Base-by-base conservation (phyloP, 2,797 vertebrate species). In the Catamblyrhynchus diadema region DNA sequence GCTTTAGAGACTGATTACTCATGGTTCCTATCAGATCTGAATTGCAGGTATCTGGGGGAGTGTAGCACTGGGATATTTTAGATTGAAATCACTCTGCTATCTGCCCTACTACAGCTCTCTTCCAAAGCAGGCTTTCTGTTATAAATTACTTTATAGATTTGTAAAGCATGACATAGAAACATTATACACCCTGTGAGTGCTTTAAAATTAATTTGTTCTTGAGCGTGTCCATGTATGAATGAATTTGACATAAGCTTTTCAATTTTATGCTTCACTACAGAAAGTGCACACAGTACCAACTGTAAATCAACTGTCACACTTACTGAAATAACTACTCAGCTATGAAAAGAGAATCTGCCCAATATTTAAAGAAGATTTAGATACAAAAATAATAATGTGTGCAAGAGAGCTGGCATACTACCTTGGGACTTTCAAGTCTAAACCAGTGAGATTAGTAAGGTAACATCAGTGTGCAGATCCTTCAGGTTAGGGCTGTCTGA, bases 151-250 rank as follows among this genome's bases (percentile, higher is more conserved):
- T 94, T 81, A 90, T 72, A 94, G 95, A 93, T 97, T 96, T 97
- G 87, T 95, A 97, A 97, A 96, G 94, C 71, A 94, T 94, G 92
- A 82, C 88, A 96, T 42, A 88, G 90, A 97, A 96, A 97, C 94
- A 90, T 97, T 97, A 97, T 89, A 94, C 91, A 95, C 66, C 64
- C 87, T 87, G 45, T 94, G 96, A 97, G 93, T 96, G 91, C 91
- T 95, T 97, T 97, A 93, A 96, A 97, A 97, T 98, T 97, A 97
- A 97, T 97, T 97, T 97, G 73, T 91, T 97, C 96, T 97, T 96
- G 89, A 97, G 91, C 44, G 8, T 88, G 86, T 94, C 96, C 94
- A 30, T 94, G 92, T 97, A 86, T 94, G 90, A 97, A 95, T 96
- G 94, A 91, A 81, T 93, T 98, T 95, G 94, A 97, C 89, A 94